A percentile compares a stretch with the other conserved stretches of the same genome.
Evolutionary conservation across 2,888 invertebrate genomes (phyloP).

Genomic region (Hypomecis atomaria): DNA sequence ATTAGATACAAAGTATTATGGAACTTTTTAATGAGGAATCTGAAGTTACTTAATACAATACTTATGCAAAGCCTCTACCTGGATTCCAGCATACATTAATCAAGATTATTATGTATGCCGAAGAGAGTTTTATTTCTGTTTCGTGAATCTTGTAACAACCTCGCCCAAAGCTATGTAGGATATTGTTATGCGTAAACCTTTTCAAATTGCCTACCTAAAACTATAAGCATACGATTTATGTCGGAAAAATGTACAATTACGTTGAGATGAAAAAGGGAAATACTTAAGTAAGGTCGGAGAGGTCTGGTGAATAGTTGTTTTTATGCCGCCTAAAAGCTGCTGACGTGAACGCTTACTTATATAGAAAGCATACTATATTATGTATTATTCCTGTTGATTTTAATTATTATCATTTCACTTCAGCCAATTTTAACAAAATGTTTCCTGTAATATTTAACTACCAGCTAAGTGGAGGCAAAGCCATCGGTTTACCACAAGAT

Average conservation of each 20-base stretch:
- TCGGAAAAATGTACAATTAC: too few relatives aligned
- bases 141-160: not conserved
- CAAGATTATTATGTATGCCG: not conserved
- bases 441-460: constrained; percentile 43
- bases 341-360: too few relatives aligned
- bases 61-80: constrained; percentile 1
- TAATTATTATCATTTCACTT: constrained; percentile 5
- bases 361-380: too few relatives aligned
- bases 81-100: not conserved
- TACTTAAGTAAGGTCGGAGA: too few relatives aligned
- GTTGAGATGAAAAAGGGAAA: too few relatives aligned
- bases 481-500: constrained; percentile 55
- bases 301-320: too few relatives aligned
- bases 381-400: too few relatives aligned
- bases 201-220: too few relatives aligned
- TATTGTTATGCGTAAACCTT: too few relatives aligned
- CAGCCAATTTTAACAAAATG: constrained; percentile 21
- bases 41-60: not conserved
- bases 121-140: constrained; percentile 3
- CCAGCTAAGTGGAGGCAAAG: constrained; percentile 38
- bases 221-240: too few relatives aligned
- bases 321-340: too few relatives aligned
- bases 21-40: not conserved
- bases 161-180: not conserved
- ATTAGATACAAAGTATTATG: not conserved